Conservation (phyloP, 2,888 invertebrate species). For the Chaetogeoica ovagalla region DNA sequence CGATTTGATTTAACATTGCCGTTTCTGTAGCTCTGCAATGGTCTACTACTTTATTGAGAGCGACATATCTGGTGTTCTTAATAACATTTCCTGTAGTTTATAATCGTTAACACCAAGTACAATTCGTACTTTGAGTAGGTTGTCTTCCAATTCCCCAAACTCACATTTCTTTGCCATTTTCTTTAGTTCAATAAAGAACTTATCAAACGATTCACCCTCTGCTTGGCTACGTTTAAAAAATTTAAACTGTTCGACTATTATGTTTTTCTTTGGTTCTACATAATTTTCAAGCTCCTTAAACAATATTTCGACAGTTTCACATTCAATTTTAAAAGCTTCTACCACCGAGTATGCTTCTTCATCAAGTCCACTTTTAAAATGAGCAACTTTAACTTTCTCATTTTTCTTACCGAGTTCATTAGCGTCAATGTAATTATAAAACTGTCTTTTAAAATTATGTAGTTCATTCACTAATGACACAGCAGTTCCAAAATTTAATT, state of each 20-base stretch:
- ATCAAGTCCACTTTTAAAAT: neutral
- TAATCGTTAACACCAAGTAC: slow-evolving; percentile 56
- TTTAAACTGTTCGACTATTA: slow-evolving; percentile 55
- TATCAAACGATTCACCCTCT: slow-evolving; percentile 57
- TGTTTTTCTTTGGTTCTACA: slow-evolving; percentile 55
- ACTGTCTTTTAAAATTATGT: slow-evolving; percentile 4
- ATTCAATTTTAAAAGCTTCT: slow-evolving; percentile 1
- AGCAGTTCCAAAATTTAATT: slow-evolving; percentile 1
- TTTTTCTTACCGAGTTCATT: slow-evolving; percentile 7
- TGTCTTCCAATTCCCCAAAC: slow-evolving; percentile 49
- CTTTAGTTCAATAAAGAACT: slow-evolving; percentile 57
- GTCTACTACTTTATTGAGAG: slow-evolving; percentile 55
- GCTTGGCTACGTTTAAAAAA: slow-evolving; percentile 57
- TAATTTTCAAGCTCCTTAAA: slow-evolving; percentile 2
- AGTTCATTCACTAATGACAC: neutral
- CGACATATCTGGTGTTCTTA: slow-evolving; percentile 55
- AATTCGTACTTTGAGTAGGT: slow-evolving; percentile 56
- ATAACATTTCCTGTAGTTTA: slow-evolving; percentile 55
- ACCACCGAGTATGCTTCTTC: slow-evolving; percentile 5
- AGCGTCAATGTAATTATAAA: slow-evolving; percentile 4
- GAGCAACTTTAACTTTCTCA: neutral
- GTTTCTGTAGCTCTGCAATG: slow-evolving; percentile 55
- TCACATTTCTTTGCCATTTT: slow-evolving; percentile 56
- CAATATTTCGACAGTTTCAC: neutral
- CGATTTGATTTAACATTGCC: slow-evolving; percentile 7